A percentile compares a stretch with the other conserved stretches of the same genome.
These are phyloP conservation scores for Jaculus jaculus DNA, from an alignment of 2,113 vertebrate species.

Conservation along the genomic window DNA sequence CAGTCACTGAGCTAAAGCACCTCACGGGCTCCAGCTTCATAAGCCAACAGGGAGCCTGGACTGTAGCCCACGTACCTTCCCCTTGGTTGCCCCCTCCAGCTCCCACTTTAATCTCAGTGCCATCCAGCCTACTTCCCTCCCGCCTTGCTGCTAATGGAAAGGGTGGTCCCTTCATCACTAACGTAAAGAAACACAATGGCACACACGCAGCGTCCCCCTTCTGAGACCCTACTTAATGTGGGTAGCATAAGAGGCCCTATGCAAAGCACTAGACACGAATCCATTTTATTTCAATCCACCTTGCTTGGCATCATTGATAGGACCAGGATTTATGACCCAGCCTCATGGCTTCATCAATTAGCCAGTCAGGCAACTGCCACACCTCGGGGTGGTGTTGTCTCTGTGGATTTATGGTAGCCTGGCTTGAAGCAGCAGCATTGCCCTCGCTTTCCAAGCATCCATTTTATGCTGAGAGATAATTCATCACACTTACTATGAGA, in stretches of 20 bases:
- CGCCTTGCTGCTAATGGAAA: not conserved
- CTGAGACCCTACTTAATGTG: not conserved
- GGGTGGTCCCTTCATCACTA: not conserved
- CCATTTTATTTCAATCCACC: not conserved
- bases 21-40: no score
- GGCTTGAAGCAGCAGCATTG: not conserved
- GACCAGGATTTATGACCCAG: slow-evolving; percentile 34
- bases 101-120: not conserved
- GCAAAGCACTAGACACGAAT: not conserved
- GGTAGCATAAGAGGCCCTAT: not conserved
- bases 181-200: rapidly evolving
- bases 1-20: not conserved
- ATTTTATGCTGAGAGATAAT: slow-evolving; percentile 45
- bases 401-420: not conserved
- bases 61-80: not conserved
- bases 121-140: not conserved
- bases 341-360: slow-evolving; percentile 59
- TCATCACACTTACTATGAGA: slow-evolving; percentile 49
- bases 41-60: not conserved
- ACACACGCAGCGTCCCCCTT: rapidly evolving
- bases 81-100: rapidly evolving
- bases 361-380: not conserved
- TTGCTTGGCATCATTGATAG: not conserved
- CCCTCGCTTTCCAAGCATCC: not conserved
- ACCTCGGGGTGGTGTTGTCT: rapidly evolving